Evolutionary conservation across 1,140 invertebrate species (phyloP), one percentile per base, ranked within the genome.

Genomic region (Nephila pilipes): DNA sequence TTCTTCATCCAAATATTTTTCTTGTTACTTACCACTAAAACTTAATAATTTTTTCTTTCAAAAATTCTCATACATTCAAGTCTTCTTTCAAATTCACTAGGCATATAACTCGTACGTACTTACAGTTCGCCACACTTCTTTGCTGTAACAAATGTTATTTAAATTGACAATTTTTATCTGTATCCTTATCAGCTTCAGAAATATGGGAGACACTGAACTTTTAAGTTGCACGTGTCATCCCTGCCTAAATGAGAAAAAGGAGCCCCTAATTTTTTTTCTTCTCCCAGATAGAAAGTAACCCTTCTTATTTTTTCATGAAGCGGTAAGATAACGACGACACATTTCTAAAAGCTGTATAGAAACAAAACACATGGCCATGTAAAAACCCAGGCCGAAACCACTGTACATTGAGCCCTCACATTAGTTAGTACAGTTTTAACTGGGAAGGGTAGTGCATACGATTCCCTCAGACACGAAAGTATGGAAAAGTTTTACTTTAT

Each of bases 291-390:
- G 14, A n/a, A 69, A n/a, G 29, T 38, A 29, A 79, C 10, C 32
- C 22, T n/a, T n/a, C n/a, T n/a, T n/a, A n/a, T n/a, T 32, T 32
- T 22, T 63, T 16, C 36, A 29, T 46, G 6, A 81, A 14, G 16
- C 36, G 20, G 32, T 38, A 20, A 20, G 79, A 81, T 81, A 81
- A 81, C 12, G 38, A 2, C n/a, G 79, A 38, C 36, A 22, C 38
- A 46, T 81, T 81, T n/a, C 79, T 69, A 69, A 69, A 69, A 69
- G 25, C 65, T 69, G 1, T 10, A 81, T 4, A 81, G 79, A 81
- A 81, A 54, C 20, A 58, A 85, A 85, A 32, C 83, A 58, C 55
- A 58, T 85, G 57, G 83, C 54, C 57, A 12, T 32, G 29, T 20
- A 32, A 57, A 58, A 85, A 32, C 16, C 83, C 54, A 32, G 38